Conservation (phyloP, 2,888 invertebrate genomes). For the Idaea straminata region DNA sequence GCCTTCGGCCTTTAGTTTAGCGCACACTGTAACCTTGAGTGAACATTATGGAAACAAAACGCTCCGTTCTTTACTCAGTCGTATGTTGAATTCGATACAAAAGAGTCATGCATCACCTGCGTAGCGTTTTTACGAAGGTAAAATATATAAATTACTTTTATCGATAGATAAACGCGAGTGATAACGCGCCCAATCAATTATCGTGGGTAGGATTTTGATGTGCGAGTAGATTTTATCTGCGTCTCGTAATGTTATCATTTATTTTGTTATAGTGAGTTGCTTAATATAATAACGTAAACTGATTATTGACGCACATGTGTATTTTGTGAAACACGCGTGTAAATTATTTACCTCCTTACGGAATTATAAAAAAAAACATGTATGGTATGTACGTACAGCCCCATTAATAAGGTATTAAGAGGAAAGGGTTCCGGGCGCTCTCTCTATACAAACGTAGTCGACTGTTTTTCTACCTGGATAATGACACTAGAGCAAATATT, state of each 20-base stretch:
- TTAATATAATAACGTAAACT: not conserved
- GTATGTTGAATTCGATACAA: conserved; percentile 47
- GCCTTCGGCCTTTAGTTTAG: conserved; percentile 18
- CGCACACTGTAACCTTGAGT: conserved; percentile 33
- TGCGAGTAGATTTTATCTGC: not conserved
- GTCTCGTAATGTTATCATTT: not conserved
- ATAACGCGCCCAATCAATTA: not conserved
- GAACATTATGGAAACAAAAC: conserved; percentile 26
- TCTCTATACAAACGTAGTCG: too few species aligned
- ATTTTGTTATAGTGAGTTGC: not conserved
- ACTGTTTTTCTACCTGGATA: too few species aligned
- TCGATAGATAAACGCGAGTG: conserved; percentile 15
- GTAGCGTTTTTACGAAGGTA: conserved; percentile 71
- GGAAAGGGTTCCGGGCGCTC: too few species aligned
- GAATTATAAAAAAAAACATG: not conserved
- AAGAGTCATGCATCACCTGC: conserved; percentile 70
- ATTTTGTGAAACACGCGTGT: not conserved
- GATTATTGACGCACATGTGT: not conserved
- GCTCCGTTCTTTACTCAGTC: conserved; percentile 33
- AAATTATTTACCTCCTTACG: not conserved
- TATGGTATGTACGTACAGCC: too few species aligned
- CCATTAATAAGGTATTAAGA: too few species aligned
- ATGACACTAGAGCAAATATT: too few species aligned
- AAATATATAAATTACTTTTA: conserved; percentile 28
- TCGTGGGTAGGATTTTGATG: not conserved